phyloP scores from a whole-genome alignment of 2,113 vertebrate species.

The Dolichallabes microphthalmus region DNA sequence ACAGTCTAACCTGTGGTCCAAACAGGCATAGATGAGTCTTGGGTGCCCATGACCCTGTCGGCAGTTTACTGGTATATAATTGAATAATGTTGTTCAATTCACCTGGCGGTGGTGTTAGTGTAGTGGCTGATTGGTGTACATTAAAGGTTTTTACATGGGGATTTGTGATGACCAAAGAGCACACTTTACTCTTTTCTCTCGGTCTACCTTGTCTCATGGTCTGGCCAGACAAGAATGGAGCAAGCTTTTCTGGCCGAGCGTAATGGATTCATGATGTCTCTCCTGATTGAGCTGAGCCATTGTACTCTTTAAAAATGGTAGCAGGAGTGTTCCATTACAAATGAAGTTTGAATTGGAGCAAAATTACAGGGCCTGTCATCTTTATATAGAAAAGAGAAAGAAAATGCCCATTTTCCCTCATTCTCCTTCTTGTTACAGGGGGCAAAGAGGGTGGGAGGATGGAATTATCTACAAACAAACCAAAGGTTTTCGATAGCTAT shows the following conservation, averaged over 20 bases:
- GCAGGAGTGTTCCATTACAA: conserved; percentile 63
- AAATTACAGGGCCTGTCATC: conserved; percentile 66
- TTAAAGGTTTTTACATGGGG: background rate
- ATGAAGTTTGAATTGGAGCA: conserved; percentile 66
- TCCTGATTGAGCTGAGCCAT: conserved; percentile 54
- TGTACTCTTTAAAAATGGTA: conserved; percentile 53
- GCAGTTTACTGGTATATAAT: no score
- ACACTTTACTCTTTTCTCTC: conserved; percentile 16
- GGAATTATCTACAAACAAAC: conserved; percentile 66
- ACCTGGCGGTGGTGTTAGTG: no score
- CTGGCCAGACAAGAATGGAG: conserved; percentile 43
- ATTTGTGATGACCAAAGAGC: background rate
- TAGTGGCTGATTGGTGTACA: background rate
- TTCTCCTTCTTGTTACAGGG: conserved; percentile 56
- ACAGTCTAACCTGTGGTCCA: no score
- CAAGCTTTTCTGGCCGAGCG: conserved; percentile 55
- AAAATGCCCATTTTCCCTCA: conserved; percentile 49
- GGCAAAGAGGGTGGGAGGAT: conserved; percentile 49
- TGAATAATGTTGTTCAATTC: no score
- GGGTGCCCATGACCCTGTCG: no score
- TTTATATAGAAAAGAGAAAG: conserved; percentile 35
- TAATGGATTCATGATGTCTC: conserved; percentile 62
- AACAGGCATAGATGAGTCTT: no score
- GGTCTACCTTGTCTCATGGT: conserved; percentile 18
- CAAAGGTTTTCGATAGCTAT: conserved; percentile 58